Conservation (phyloP, 1,140 invertebrate species). For the Atta texana region DNA sequence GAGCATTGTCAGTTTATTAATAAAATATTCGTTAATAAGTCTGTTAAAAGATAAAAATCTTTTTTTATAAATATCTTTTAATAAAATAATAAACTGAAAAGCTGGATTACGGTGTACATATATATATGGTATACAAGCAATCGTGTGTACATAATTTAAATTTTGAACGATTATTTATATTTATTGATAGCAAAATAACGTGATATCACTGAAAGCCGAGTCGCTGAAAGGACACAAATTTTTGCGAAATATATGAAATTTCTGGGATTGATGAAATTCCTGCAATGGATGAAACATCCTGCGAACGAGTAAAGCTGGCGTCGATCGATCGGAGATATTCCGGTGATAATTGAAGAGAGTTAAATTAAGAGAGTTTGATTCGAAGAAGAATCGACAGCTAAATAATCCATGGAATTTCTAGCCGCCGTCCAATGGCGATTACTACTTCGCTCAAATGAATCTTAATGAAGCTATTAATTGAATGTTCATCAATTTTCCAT, state of each 20-base stretch:
- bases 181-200: slow-evolving; percentile 9
- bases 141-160: neutral
- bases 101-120: neutral
- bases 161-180: too few species aligned
- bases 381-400: slow-evolving; percentile 17
- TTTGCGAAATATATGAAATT: neutral
- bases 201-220: neutral
- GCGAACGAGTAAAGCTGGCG: neutral
- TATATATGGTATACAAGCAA: neutral
- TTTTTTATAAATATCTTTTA: neutral
- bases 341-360: slow-evolving; percentile 44
- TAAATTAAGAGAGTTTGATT: slow-evolving; percentile 45
- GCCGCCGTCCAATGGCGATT: neutral
- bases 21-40: neutral
- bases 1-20: neutral
- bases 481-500: neutral
- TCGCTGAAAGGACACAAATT: neutral
- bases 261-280: neutral
- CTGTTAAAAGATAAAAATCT: neutral
- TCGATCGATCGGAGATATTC: slow-evolving; percentile 12
- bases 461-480: slow-evolving; percentile 31
- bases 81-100: neutral
- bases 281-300: neutral
- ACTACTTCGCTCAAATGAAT: slow-evolving; percentile 40
- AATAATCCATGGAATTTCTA: slow-evolving; percentile 43